Conservation (phyloP, 2,797 vertebrate genomes). For the Poliocrania exsul region DNA sequence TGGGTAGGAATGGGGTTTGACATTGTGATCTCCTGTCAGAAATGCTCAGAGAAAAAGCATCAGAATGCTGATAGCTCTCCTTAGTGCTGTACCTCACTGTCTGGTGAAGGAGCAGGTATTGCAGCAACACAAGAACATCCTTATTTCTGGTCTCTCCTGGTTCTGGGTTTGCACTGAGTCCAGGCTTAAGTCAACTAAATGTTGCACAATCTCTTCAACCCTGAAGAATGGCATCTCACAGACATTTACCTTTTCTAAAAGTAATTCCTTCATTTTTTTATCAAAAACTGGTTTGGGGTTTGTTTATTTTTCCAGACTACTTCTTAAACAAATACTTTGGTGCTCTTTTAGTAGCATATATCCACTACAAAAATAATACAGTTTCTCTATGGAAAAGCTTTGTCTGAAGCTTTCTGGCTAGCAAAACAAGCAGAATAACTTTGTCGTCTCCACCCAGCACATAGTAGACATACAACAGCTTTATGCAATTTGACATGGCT, state of each 20-base stretch:
- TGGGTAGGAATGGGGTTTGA: background rate
- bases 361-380: background rate
- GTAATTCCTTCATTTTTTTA: background rate
- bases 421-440: background rate
- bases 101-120: background rate
- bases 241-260: background rate
- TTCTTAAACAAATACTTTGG: background rate
- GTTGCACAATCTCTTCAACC: background rate
- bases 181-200: background rate
- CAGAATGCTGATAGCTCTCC: background rate
- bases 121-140: background rate
- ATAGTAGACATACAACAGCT: background rate
- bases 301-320: background rate
- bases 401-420: constrained; percentile 20
- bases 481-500: constrained; percentile 20
- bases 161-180: background rate
- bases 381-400: background rate
- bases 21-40: background rate
- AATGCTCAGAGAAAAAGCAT: background rate
- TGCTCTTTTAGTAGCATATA: background rate
- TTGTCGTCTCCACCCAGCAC: background rate
- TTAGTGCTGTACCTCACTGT: background rate
- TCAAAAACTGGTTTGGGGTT: background rate
- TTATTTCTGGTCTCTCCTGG: background rate
- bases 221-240: background rate